phyloP scores from a whole-genome alignment of 2,113 vertebrate genomes.

The Murina feae region DNA sequence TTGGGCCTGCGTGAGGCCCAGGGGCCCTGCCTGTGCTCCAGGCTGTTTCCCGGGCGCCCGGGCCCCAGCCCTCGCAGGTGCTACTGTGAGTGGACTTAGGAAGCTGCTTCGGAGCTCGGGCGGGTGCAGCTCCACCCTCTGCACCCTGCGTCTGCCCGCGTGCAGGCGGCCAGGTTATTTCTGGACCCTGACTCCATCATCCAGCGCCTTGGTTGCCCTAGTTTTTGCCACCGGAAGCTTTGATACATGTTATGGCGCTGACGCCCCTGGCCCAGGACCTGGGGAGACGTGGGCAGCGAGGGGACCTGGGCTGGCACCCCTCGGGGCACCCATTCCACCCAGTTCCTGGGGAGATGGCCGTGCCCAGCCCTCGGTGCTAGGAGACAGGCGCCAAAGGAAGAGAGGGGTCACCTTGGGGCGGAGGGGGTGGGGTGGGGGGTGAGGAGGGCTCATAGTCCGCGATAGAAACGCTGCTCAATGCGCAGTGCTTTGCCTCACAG shows the following conservation, averaged over 20 bases:
- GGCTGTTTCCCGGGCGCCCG: neutral
- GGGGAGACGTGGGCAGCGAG: neutral
- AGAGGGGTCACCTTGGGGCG: neutral
- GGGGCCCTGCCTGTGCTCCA: neutral
- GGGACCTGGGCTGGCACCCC: neutral
- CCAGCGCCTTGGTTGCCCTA: constrained; percentile 52
- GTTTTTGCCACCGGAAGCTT: constrained; percentile 57
- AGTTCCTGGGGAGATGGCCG: neutral
- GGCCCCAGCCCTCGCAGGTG: too few species aligned
- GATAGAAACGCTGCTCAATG: neutral
- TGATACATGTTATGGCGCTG: constrained; percentile 43
- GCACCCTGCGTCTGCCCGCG: neutral
- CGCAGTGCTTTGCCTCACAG: neutral
- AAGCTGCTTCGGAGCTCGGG: neutral
- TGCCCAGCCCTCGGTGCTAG: neutral
- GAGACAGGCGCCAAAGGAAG: neutral
- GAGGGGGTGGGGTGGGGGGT: too few species aligned
- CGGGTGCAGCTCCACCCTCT: neutral
- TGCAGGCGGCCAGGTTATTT: constrained; percentile 49
- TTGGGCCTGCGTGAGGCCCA: neutral
- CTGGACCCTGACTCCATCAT: constrained; percentile 44
- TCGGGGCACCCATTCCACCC: too few species aligned
- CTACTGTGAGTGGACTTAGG: neutral
- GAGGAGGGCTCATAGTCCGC: too few species aligned
- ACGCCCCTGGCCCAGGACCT: neutral